Evolutionary conservation across 2,797 vertebrate genomes (phyloP).

Genomic region (Erethizon dorsatum): DNA sequence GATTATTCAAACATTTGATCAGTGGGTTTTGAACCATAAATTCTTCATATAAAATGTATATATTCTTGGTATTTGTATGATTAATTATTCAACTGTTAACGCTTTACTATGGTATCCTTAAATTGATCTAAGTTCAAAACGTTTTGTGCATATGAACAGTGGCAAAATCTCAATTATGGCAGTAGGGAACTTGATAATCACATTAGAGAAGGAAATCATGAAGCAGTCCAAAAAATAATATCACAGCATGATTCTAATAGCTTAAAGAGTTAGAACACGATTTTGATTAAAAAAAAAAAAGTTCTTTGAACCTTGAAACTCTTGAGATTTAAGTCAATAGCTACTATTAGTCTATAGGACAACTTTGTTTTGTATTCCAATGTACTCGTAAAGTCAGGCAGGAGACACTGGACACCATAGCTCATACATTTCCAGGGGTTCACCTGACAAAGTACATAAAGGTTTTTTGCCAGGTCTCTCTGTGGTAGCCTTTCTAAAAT

Average conservation of each 20-base stretch:
- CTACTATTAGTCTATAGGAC: neutral
- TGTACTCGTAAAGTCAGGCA: neutral
- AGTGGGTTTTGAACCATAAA: neutral
- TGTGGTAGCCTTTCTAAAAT: neutral
- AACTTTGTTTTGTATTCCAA: neutral
- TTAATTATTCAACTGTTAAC: neutral
- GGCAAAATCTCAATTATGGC: slow-evolving; percentile 37
- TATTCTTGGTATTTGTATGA: neutral
- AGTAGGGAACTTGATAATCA: neutral
- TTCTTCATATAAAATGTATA: slow-evolving; percentile 1
- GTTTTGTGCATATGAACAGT: neutral
- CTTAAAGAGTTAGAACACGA: neutral
- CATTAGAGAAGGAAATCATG: slow-evolving; percentile 2
- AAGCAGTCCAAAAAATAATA: neutral
- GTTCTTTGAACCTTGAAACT: slow-evolving; percentile 1
- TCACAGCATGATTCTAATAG: slow-evolving; percentile 21
- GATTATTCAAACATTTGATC: neutral
- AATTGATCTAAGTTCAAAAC: neutral
- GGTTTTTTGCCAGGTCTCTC: neutral
- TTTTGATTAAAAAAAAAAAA: neutral
- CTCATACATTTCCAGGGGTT: neutral
- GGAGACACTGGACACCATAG: too few relatives aligned
- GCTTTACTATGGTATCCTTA: neutral
- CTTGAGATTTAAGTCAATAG: neutral
- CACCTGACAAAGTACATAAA: neutral